Evolutionary conservation across 2,888 invertebrate species (phyloP).

Genomic region (Parapristionchus giblindavisi): DNA sequence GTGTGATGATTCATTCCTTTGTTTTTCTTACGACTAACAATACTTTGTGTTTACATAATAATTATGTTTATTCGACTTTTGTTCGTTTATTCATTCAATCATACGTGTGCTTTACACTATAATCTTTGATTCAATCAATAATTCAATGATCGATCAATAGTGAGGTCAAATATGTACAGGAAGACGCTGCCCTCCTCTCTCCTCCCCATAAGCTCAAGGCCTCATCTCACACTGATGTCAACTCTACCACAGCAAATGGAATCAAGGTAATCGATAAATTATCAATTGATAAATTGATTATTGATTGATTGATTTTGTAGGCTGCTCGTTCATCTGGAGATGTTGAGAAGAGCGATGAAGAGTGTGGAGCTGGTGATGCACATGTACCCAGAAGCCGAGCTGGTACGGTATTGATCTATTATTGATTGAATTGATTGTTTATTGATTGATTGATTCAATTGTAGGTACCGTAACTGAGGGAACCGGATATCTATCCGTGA

Average conservation of each 20-base stretch:
- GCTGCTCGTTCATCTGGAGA: constrained; percentile 19
- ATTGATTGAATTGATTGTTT: not conserved
- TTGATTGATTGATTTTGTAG: not conserved
- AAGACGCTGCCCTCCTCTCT: constrained; percentile 40
- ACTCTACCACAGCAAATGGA: constrained; percentile 8
- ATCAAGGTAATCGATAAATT: too few species aligned
- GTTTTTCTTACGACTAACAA: too few species aligned
- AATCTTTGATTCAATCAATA: not conserved
- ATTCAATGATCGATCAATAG: not conserved
- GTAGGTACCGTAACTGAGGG: constrained; percentile 50
- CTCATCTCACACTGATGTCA: constrained; percentile 9
- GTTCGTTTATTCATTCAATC: not conserved
- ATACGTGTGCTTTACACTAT: not conserved
- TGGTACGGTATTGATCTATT: constrained; percentile 15
- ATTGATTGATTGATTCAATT: not conserved
- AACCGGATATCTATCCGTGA: constrained; percentile 65
- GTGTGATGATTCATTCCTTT: too few species aligned
- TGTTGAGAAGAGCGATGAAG: not conserved
- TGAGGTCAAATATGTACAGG: constrained; percentile 12
- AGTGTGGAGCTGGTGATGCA: constrained; percentile 6
- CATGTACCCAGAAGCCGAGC: constrained; percentile 16
- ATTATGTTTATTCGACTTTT: not conserved
- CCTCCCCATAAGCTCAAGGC: constrained; percentile 29
- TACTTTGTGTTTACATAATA: not conserved
- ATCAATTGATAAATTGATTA: too few species aligned